These are phyloP conservation scores for Nannobrachium achirus DNA, from an alignment of 2,113 vertebrate genomes.

Conservation along the genomic window DNA sequence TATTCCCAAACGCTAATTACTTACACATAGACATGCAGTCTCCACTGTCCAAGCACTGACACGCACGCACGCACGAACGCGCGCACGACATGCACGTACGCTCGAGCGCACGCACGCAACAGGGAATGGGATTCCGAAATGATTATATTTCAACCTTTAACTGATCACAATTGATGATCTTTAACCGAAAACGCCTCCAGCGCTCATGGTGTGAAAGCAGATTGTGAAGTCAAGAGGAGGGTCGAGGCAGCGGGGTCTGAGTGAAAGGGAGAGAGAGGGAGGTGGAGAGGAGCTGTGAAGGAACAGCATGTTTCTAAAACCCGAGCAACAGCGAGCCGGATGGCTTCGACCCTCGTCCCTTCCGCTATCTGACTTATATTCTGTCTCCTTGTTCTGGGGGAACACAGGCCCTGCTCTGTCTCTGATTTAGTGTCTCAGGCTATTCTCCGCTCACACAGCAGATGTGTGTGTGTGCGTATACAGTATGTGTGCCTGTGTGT, in stretches of 20 bases:
- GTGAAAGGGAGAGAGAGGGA: background rate
- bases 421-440: constrained; percentile 13
- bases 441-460: constrained; percentile 5
- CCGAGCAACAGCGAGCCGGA: background rate
- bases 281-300: constrained; percentile 8
- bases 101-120: no score
- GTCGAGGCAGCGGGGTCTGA: no score
- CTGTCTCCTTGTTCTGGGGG: constrained; percentile 4
- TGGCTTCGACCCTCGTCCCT: constrained; percentile 5
- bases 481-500: constrained; percentile 5
- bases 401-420: constrained; percentile 9
- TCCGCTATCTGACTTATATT: constrained; percentile 10
- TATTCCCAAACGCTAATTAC: no score
- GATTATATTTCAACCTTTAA: no score
- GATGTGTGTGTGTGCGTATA: constrained; percentile 3
- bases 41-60: background rate
- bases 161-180: no score
- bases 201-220: no score
- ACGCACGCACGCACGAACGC: constrained; percentile 1
- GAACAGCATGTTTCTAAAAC: constrained; percentile 32
- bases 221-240: no score
- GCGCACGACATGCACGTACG: background rate
- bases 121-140: no score
- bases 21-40: no score
- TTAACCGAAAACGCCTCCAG: no score